phyloP scores from a whole-genome alignment of 2,113 vertebrate species.

The Pseudolaguvia tuberculata region DNA sequence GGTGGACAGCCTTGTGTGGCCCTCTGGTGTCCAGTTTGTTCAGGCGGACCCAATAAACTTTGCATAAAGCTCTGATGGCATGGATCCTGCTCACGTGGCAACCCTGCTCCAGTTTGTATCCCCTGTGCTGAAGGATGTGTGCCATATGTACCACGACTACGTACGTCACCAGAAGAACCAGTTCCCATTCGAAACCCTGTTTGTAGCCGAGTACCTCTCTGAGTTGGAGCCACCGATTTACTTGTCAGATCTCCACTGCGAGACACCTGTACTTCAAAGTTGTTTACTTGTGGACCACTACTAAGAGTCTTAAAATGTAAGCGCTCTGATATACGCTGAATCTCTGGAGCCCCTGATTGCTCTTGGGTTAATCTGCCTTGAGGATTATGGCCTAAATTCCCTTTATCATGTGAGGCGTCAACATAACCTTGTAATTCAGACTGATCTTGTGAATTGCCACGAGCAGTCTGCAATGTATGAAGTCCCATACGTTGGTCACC shows the following conservation, averaged over 20 bases:
- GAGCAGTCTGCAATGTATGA: conserved; percentile 75
- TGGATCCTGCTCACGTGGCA: conserved; percentile 81
- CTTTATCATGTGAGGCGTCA: conserved; percentile 84
- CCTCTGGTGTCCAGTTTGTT: conserved; percentile 86
- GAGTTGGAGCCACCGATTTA: conserved; percentile 69
- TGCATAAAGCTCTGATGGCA: conserved; percentile 98
- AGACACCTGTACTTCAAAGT: conserved; percentile 85
- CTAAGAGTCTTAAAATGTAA: conserved; percentile 81
- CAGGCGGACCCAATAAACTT: conserved; percentile 85
- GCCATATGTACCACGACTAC: conserved; percentile 78
- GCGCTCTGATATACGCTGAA: conserved; percentile 84
- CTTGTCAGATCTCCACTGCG: conserved; percentile 82
- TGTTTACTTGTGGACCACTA: conserved; percentile 70
- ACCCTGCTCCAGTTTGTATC: conserved; percentile 72
- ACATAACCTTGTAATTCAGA: conserved; percentile 87
- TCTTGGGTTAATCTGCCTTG: conserved; percentile 79
- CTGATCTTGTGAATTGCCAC: conserved; percentile 76
- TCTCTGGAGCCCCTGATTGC: conserved; percentile 73
- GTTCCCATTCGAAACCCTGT: conserved; percentile 80
- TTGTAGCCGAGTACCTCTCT: conserved; percentile 82
- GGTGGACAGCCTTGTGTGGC: conserved; percentile 80
- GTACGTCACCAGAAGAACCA: conserved; percentile 74
- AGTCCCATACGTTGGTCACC: conserved; percentile 82
- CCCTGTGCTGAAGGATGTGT: conserved; percentile 74
- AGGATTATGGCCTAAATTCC: conserved; percentile 77